Evolutionary conservation across 2,888 invertebrate genomes (phyloP).

Genomic region (Esperia sulphurella): DNA sequence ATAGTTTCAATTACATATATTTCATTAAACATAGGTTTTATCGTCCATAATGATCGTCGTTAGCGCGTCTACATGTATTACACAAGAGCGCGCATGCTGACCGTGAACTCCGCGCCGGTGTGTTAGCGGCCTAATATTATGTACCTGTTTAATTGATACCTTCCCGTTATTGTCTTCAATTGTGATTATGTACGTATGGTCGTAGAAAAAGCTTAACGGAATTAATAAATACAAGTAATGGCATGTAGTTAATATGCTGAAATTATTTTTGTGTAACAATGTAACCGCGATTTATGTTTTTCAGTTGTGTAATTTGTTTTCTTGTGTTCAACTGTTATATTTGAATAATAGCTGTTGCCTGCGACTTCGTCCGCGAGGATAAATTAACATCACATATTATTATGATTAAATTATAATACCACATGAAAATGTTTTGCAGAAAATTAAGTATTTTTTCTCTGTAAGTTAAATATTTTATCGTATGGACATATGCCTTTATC

Average conservation of each 20-base stretch:
- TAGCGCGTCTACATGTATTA: constrained; percentile 15
- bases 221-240: background rate
- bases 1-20: background rate
- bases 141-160: constrained; percentile 34
- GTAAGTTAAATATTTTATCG: too few species aligned
- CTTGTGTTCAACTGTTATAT: too few species aligned
- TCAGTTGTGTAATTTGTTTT: too few species aligned
- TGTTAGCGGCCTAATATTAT: constrained; percentile 6
- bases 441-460: too few species aligned
- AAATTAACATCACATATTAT: too few species aligned
- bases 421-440: too few species aligned
- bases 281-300: background rate
- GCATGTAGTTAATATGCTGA: constrained; percentile 5
- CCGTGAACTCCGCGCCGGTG: constrained; percentile 47
- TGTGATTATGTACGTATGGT: background rate
- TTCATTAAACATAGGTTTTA: constrained; percentile 5
- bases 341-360: too few species aligned
- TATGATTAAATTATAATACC: too few species aligned
- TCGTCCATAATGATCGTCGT: constrained; percentile 8
- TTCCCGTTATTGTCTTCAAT: constrained; percentile 48
- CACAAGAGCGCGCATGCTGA: constrained; percentile 27
- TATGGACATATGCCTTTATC: too few species aligned
- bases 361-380: too few species aligned
- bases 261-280: too few species aligned
- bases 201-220: background rate